Base-by-base conservation (phyloP, 2,888 invertebrate species). In the Ditula angustiorana region DNA sequence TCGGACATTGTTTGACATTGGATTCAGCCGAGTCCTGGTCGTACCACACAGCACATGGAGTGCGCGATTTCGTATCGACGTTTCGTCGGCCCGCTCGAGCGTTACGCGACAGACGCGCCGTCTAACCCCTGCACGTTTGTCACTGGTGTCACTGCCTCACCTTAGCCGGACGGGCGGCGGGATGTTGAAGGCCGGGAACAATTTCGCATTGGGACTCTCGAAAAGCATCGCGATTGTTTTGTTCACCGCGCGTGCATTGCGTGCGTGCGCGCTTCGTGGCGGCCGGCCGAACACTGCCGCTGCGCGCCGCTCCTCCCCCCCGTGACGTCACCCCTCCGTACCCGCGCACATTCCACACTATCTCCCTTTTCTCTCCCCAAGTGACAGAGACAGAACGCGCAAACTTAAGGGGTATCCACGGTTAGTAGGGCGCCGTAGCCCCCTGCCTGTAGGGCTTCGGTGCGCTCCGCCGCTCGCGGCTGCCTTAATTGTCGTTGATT, bases 151-250 rank as follows among this genome's bases (percentile, higher is more conserved):
- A 80, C 71, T 72, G 68, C 72, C 90, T 90, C 86, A 93, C 93
- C 93, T 93, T 84, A 93, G 88, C 84, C 93, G 86, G 68, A 95
- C 94, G 74, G 96, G 95, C 83, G 95, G 95, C 79, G 95, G 95
- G 84, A 95, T 95, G 88, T 94, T 95, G 88, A 95, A 96, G 77
- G 92, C 92, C 77, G 95, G 94, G 86, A 94, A 95, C 86, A 95
- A 94, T 90, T 95, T 93, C 88, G 95, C 95, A 82, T 94, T 94
- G 82, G 95, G 95, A 93, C 94, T 95, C 90, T 96, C 96, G 87
- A 95, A 96, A 88, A 96, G 92, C 95, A 95, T 95, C 86, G 87
- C 87, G 87, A 81, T 78, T 82, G 81, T 83, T 82, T 81, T 79
- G 77, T 81, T 86, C 85, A 88, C 88, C 87, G 88, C 85, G 88